A percentile compares a stretch with the other conserved stretches of the same genome.
Evolutionary conservation across 2,113 vertebrate genomes (phyloP).

Genomic region (Pan troglodytes): NHGRI_mPanTro3-v2.1_pri NC_072398.2:162143501-162144000

Average conservation of each 20-base stretch:
- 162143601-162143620: not conserved
- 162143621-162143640: not conserved
- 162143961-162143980: not conserved
- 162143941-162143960: not conserved
- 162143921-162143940: not conserved
- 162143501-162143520: not conserved
- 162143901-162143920: not conserved
- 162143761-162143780: not conserved
- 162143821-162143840: not conserved
- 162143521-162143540: not conserved
- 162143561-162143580: not conserved
- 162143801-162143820: not conserved
- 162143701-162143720: not conserved
- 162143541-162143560: not conserved
- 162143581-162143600: not conserved
- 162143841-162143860: not conserved
- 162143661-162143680: not conserved
- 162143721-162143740: not conserved
- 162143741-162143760: not conserved
- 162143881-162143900: not conserved
- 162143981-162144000: not conserved
- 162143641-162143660: not conserved
- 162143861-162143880: not conserved
- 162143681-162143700: not conserved
- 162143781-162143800: not conserved